Evolutionary conservation across 2,797 vertebrate species (phyloP).

Genomic region (Melanotaenia trifasciata): DNA sequence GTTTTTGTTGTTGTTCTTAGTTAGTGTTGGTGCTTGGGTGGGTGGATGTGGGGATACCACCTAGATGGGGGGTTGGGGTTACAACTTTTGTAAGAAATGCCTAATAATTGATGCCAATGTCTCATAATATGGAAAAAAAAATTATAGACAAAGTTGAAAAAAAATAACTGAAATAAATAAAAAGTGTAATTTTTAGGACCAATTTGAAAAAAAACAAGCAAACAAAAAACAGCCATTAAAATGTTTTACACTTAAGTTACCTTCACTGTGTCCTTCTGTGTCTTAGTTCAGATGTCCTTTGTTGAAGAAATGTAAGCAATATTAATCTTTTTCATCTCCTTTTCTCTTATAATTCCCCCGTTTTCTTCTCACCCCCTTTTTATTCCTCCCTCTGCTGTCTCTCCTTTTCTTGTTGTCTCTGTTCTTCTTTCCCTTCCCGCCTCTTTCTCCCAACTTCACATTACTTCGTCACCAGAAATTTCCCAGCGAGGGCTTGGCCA

Average conservation of each 20-base stretch:
- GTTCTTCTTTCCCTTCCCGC: neutral
- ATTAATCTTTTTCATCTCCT: conserved; percentile 9
- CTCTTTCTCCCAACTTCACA: neutral
- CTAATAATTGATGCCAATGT: too few species aligned
- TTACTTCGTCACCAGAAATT: conserved; percentile 86
- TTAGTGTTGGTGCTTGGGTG: too few species aligned
- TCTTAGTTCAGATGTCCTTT: conserved; percentile 3
- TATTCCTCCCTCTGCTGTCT: neutral
- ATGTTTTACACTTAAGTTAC: conserved; percentile 11
- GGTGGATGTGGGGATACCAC: too few species aligned
- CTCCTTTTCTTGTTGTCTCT: neutral
- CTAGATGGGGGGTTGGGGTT: too few species aligned
- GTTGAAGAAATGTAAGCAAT: conserved; percentile 11
- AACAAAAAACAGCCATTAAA: neutral
- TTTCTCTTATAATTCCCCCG: neutral
- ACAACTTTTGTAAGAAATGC: too few species aligned
- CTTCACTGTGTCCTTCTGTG: neutral
- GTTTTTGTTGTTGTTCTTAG: too few species aligned
- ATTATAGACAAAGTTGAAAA: too few species aligned
- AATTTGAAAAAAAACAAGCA: neutral
- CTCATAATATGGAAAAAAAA: too few species aligned
- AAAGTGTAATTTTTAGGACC: too few species aligned
- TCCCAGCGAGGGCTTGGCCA: conserved; percentile 93
- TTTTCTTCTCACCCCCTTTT: too few species aligned
- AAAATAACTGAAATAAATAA: too few species aligned